Evolutionary conservation across 2,888 invertebrate genomes (phyloP).

Genomic region (Galeopsomyia nigrocyanea): DNA sequence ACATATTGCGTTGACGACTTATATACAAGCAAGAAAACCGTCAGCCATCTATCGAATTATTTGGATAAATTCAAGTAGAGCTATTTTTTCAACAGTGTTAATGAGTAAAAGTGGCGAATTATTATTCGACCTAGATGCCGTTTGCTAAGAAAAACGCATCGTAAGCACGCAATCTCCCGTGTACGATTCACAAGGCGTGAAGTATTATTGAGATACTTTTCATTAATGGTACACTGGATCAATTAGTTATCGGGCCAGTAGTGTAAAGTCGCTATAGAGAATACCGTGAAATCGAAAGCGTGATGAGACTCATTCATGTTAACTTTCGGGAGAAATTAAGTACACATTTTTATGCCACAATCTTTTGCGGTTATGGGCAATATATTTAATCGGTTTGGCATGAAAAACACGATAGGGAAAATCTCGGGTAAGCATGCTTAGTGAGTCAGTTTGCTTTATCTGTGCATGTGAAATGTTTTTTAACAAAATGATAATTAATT

Average conservation of each 20-base stretch:
- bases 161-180: slow-evolving; percentile 1
- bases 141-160: slow-evolving; percentile 4
- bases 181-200: not conserved
- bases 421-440: not conserved
- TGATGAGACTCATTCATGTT: too few relatives aligned
- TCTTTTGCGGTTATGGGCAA: not conserved
- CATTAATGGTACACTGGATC: too few relatives aligned
- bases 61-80: too few relatives aligned
- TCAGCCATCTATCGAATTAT: too few relatives aligned
- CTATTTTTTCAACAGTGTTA: not conserved
- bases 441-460: slow-evolving; percentile 16
- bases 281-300: too few relatives aligned
- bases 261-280: too few relatives aligned
- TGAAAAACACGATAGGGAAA: not conserved
- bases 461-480: not conserved
- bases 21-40: too few relatives aligned
- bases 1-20: slow-evolving; percentile 13
- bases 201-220: too few relatives aligned
- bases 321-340: too few relatives aligned
- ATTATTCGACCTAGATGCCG: slow-evolving; percentile 26
- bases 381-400: not conserved
- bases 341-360: too few relatives aligned
- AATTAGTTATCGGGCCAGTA: too few relatives aligned
- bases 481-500: not conserved
- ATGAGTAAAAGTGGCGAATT: slow-evolving; percentile 25